Percentiles rank a stretch among this genome's conserved stretches.
phyloP scores from a whole-genome alignment of 2,888 invertebrate genomes.

The Nasonovia ribisnigri region DNA sequence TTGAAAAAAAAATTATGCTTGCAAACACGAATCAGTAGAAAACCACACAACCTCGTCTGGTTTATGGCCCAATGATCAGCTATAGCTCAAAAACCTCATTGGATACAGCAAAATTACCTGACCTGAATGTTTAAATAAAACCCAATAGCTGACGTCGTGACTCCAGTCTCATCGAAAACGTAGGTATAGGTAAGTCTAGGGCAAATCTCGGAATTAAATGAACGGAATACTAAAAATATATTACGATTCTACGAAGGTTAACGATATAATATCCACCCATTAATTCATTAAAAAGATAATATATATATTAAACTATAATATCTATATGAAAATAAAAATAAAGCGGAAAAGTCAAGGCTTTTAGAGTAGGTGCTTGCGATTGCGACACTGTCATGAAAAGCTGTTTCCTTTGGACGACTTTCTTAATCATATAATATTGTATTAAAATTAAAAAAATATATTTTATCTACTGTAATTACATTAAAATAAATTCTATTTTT shows the following conservation, averaged over 20 bases:
- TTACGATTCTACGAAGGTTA: neutral
- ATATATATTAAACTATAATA: neutral
- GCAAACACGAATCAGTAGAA: neutral
- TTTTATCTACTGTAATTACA: neutral
- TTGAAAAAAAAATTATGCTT: neutral
- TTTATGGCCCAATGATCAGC: slow-evolving; percentile 17
- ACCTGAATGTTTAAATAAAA: slow-evolving; percentile 48
- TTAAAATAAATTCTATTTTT: neutral
- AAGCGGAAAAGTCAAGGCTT: slow-evolving; percentile 25
- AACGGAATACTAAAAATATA: neutral
- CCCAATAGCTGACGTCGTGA: slow-evolving; percentile 32
- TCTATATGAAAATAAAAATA: neutral
- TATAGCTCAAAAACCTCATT: neutral
- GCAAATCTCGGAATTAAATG: neutral
- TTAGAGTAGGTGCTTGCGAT: neutral
- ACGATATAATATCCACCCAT: neutral
- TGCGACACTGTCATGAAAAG: neutral
- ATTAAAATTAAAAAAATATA: neutral
- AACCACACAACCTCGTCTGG: slow-evolving; percentile 45
- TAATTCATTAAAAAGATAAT: neutral
- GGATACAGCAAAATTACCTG: slow-evolving; percentile 8
- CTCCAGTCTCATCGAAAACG: neutral
- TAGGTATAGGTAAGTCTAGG: neutral
- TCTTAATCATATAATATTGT: neutral
- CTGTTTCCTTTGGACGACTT: neutral